Evolutionary conservation across 1,140 invertebrate genomes (phyloP), one percentile per base, ranked within the genome.

Genomic region (Drosophila bocki): DNA sequence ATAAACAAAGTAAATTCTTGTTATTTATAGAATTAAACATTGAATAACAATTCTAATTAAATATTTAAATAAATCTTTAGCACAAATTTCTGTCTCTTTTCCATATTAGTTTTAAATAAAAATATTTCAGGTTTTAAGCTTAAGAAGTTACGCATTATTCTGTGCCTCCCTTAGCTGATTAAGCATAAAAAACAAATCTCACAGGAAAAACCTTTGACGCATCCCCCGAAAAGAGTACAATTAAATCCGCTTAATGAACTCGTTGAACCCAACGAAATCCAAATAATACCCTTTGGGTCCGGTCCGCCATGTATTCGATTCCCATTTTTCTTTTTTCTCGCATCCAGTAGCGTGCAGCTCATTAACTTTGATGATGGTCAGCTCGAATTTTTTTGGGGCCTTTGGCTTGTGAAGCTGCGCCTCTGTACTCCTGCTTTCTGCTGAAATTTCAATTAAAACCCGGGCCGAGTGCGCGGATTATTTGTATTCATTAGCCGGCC

Each of bases 211-310:
- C 60, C 61, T 32, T 64, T 78, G 44, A 68, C 50, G 50, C 39
- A 56, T 39, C 32, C n/a, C 15, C 15, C 26, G 0, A 19, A 63
- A 64, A 67, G 64, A 86, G 59, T 56, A 86, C 80, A 87, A 87
- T 87, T 87, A 82, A 87, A 86, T 87, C 80, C 84, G 72, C 87
- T 83, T 71, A 88, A 87, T 87, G 78, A 88, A 88, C 83, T 88
- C 84, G 83, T 87, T 88, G 84, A 82, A 67, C 67, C 79, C 76
- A 29, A 65, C 56, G 68, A 65, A 75, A 64, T 78, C 53, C 71
- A 80, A 80, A 77, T 77, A 87, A 83, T 65, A 77, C 70, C 82
- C 83, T 79, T 87, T 69, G 76, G 65, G 54, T 45, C 51, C 44
- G 33, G 12, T 22, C 15, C 26, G 22, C 50, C 50, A 47, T 45